A percentile compares a stretch with the other conserved stretches of the same genome.
Evolutionary conservation across 2,797 vertebrate species (phyloP).

Genomic region (Onychomys torridus): DNA sequence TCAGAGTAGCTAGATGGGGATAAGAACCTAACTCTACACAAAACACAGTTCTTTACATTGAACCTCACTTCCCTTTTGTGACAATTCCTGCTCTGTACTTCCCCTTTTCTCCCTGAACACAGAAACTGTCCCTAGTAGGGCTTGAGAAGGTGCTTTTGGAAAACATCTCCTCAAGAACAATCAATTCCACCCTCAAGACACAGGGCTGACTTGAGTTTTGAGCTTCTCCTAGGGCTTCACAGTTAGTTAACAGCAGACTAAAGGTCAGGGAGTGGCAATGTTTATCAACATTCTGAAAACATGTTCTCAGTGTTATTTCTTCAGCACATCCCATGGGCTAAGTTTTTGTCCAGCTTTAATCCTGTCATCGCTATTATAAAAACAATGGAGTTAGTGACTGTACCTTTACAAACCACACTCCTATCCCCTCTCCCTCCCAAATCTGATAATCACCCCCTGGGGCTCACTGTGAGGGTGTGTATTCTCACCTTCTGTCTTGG

Average conservation of each 20-base stretch:
- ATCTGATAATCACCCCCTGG: background rate
- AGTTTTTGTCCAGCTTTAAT: slow-evolving; percentile 47
- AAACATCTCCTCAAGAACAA: background rate
- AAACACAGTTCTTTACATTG: background rate
- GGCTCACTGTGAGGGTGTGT: background rate
- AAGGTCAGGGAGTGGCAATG: background rate
- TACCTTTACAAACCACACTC: background rate
- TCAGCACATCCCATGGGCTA: background rate
- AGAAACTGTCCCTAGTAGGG: background rate
- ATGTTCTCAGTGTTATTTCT: background rate
- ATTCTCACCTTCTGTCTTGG: background rate
- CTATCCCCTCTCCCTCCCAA: background rate
- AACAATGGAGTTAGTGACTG: background rate
- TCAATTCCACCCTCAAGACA: background rate
- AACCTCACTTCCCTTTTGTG: background rate
- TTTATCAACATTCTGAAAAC: slow-evolving; percentile 48
- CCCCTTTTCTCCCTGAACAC: background rate
- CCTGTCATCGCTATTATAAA: slow-evolving; percentile 1
- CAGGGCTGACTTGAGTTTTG: background rate
- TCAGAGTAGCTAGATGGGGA: background rate
- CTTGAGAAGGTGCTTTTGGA: background rate
- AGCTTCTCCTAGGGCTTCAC: background rate
- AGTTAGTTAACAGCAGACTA: background rate
- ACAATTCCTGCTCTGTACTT: background rate
- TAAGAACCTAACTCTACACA: slow-evolving; percentile 6